A percentile compares a stretch with the other conserved stretches of the same genome.
These are phyloP conservation scores for Melinaea menophilus DNA, from an alignment of 2,888 invertebrate genomes.

Conservation along the genomic window DNA sequence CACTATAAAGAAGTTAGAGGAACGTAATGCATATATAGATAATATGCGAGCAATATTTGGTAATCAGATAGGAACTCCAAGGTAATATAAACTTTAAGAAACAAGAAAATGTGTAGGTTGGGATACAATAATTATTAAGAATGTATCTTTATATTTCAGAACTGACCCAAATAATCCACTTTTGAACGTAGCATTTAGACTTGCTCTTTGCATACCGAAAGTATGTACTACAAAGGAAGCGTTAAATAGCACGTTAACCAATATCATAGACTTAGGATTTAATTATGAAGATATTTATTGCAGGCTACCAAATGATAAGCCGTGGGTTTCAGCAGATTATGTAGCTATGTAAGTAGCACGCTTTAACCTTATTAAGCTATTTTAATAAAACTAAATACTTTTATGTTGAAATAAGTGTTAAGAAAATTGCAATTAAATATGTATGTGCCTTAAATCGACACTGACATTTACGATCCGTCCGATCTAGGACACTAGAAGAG, in stretches of 20 bases:
- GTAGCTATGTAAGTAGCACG: conserved; percentile 39
- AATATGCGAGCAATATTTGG: conserved; percentile 11
- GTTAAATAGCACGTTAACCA: conserved; percentile 37
- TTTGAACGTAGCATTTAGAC: conserved; percentile 27
- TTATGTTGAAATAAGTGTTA: too few relatives aligned
- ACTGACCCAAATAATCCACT: conserved; percentile 25
- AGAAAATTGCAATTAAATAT: too few relatives aligned
- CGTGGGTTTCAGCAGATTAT: conserved; percentile 50
- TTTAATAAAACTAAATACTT: background rate
- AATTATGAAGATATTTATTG: conserved; percentile 43
- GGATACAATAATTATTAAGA: background rate
- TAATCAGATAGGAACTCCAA: background rate
- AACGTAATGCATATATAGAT: conserved; percentile 1
- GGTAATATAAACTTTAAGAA: conserved; percentile 6
- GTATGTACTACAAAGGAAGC: conserved; percentile 45
- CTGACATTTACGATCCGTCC: too few relatives aligned
- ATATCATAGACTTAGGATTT: conserved; percentile 38
- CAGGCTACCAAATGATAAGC: conserved; percentile 51
- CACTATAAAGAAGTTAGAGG: conserved; percentile 8
- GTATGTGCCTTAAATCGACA: too few relatives aligned
- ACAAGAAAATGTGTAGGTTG: background rate
- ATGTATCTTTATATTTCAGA: conserved; percentile 11
- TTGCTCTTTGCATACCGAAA: conserved; percentile 51
- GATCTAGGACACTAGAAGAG: too few relatives aligned
- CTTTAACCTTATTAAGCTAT: conserved; percentile 11